Base-by-base conservation (phyloP, 1,140 invertebrate genomes). In the Caerostris extrusa region DNA sequence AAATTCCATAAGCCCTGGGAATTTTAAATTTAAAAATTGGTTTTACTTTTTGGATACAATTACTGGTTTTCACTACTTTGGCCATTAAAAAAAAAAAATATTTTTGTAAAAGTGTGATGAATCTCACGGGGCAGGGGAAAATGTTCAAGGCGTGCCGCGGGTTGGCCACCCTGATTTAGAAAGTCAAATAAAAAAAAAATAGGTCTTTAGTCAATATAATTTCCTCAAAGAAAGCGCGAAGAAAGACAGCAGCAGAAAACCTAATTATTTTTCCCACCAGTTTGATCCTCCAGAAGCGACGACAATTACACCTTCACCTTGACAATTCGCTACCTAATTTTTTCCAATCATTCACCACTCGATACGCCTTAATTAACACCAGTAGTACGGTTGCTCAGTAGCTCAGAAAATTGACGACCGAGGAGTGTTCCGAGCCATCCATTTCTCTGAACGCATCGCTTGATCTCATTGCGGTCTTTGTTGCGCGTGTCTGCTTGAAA, bases 401-500 rank as follows among this genome's bases (percentile, higher is more conserved):
- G 50, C 50, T 77, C 34, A 77, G 71, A 77, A 77, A 77, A 77
- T 77, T 77, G 71, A 34, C 71, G 71, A 34, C 10, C 10, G 53
- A 12, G 8, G 71, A 7, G 34, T 34, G 34, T 50, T 53, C 10
- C 19, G 14, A 50, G 50, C 50, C 71, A 64, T 64, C 61, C 14
- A 64, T 64, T 64, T 64, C 61, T 77, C 71, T 50, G 8, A 77
- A 77, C 71, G 71, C 71, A 77, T 77, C 71, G 50, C 71, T 77
- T 77, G 71, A 77, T 50, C 71, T 77, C 71, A 5, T 67, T 67
- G 50, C 53, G 71, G 34, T 19, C 34, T 77, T 34, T 53, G 8
- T 8, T 10, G 53, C 71, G 71, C 71, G 71, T 77, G 71, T 77
- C 71, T 50, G 10, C 50, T 77, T 77, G 71, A 77, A 77, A 77